Evolutionary conservation across 2,888 invertebrate species (phyloP).

Genomic region (Phengaris alcon): DNA sequence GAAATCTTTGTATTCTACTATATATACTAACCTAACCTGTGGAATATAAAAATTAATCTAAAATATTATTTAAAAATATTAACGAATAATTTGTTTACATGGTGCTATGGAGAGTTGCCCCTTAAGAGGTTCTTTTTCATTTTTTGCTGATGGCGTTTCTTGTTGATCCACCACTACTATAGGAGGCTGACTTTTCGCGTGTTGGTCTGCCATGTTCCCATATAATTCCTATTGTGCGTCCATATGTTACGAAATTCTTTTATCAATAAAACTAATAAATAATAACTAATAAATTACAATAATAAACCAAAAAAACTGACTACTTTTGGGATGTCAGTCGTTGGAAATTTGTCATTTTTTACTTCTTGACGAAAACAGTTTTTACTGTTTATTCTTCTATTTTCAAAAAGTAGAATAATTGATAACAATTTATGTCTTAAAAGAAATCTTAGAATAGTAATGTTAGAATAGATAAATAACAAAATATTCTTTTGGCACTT

Average conservation of each 20-base stretch:
- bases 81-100: not conserved
- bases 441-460: too few species aligned
- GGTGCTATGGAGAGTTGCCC: not conserved
- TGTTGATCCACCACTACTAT: conserved; percentile 53
- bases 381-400: conserved; percentile 55
- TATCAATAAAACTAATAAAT: conserved; percentile 52
- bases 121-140: conserved; percentile 39
- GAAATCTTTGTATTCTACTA: too few species aligned
- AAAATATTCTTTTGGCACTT: too few species aligned
- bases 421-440: too few species aligned
- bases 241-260: conserved; percentile 55
- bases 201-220: conserved; percentile 65
- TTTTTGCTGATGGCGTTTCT: conserved; percentile 51
- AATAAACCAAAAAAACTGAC: conserved; percentile 50
- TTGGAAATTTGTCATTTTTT: conserved; percentile 66
- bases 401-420: conserved; percentile 50
- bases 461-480: too few species aligned
- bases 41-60: too few species aligned
- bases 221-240: conserved; percentile 49
- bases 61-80: not conserved
- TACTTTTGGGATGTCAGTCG: conserved; percentile 62
- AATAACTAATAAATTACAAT: conserved; percentile 43
- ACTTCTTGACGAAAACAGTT: conserved; percentile 39
- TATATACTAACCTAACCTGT: too few species aligned
- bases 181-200: conserved; percentile 46